phyloP scores from a whole-genome alignment of 1,140 invertebrate genomes.

The Diplogasteroides magnus region DNA sequence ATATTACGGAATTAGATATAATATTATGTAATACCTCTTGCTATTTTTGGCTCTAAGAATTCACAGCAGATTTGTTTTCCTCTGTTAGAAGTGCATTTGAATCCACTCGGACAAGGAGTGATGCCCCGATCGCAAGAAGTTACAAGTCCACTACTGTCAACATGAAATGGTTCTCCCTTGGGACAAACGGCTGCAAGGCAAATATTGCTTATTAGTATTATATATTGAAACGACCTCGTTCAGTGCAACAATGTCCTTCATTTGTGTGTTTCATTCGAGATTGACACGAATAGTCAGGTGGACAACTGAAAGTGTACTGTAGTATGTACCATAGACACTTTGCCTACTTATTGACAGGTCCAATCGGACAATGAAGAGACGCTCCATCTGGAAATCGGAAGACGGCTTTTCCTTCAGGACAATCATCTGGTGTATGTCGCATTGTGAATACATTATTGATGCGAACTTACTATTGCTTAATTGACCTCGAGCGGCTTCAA shows the following conservation, averaged over 20 bases:
- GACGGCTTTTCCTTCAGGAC: background rate
- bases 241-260: background rate
- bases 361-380: background rate
- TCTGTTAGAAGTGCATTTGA: background rate
- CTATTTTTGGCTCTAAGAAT: background rate
- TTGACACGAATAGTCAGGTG: background rate
- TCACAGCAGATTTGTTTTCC: background rate
- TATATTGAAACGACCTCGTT: background rate
- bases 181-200: slow-evolving; percentile 28
- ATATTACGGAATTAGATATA: background rate
- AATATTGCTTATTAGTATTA: background rate
- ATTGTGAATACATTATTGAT: no score
- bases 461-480: no score
- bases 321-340: no score
- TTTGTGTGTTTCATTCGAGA: background rate
- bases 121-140: slow-evolving; percentile 24
- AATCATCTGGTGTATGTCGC: no score
- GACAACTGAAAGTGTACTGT: background rate
- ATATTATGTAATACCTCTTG: background rate
- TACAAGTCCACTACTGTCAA: slow-evolving; percentile 21
- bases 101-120: slow-evolving; percentile 20
- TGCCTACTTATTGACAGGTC: background rate
- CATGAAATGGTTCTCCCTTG: slow-evolving; percentile 13
- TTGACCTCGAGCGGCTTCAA: no score
- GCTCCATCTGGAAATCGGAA: background rate